Percentiles rank a stretch among this genome's conserved stretches.
Evolutionary conservation across 2,797 vertebrate species (phyloP).

Genomic region (Acipenser ruthenus): DNA sequence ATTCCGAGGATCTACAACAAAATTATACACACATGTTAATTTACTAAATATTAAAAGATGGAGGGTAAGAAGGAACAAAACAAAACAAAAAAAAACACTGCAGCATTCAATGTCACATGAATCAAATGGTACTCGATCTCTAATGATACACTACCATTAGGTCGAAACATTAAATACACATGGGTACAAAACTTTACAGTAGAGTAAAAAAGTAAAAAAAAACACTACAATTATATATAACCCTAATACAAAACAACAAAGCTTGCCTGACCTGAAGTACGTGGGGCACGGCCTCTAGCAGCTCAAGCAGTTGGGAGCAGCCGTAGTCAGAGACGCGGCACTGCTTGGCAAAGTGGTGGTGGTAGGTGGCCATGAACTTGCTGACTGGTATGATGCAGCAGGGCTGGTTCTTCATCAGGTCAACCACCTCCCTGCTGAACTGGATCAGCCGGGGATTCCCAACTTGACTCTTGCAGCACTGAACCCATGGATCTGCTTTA

Average conservation of each 20-base stretch:
- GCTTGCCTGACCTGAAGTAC: slow-evolving; percentile 74
- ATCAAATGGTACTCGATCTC: too few species aligned
- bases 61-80: too few species aligned
- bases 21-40: too few species aligned
- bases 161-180: too few species aligned
- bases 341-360: slow-evolving; percentile 96
- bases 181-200: too few species aligned
- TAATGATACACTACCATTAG: too few species aligned
- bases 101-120: too few species aligned
- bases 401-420: slow-evolving; percentile 83
- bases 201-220: too few species aligned
- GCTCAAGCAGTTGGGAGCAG: slow-evolving; percentile 86
- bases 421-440: slow-evolving; percentile 91
- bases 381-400: slow-evolving; percentile 80
- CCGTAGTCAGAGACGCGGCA: slow-evolving; percentile 95
- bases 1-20: slow-evolving; percentile 84
- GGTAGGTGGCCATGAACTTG: slow-evolving; percentile 92
- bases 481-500: slow-evolving; percentile 78
- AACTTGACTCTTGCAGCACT: slow-evolving; percentile 89
- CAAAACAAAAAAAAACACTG: too few species aligned
- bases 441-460: slow-evolving; percentile 96
- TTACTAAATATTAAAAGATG: too few species aligned
- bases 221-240: too few species aligned
- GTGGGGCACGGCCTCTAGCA: slow-evolving; percentile 91
- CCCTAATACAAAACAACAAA: neutral